Evolutionary conservation across 2,888 invertebrate genomes (phyloP), one percentile per base, ranked within the genome.

Genomic region (Drosophila nigricruria): DNA sequence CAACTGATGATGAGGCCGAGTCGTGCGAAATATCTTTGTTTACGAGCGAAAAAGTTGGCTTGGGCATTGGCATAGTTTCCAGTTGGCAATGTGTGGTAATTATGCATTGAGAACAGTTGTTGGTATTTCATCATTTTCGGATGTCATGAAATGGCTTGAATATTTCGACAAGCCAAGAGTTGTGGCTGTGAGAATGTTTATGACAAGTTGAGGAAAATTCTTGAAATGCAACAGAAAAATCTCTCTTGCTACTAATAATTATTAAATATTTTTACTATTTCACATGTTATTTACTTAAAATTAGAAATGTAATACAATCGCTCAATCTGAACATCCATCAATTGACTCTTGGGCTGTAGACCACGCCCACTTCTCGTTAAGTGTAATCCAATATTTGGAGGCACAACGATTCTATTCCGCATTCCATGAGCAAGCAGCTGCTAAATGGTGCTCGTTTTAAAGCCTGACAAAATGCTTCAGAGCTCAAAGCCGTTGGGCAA

Each of bases 61-160:
- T 40, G 69, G 71, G 53, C 81, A 83, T 69, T 83, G 89, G 86
- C 83, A 88, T 88, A 78, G 81, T 88, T 83, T 81, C 74, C 83
- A 80, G 66, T 60, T 45, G 61, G 74, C 70, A 77, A 66, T 77
- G 81, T 85, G 80, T 50, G 67, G 65, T 70, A 87, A 87, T 73
- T 73, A 67, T 74, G 65, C 61, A 71, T 71, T 67, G 66, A 67
- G 62, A 59, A 77, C 52, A 77, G 72, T 84, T 69, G 47, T 23
- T 65, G 54, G 70, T 64, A 69, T 76, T 76, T 74, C 64, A 73
- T 79, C 49, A 70, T 49, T 62, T 74, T 78, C 45, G 52, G 58
- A 50, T 66, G 58, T 53, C 61, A 62, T 56, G 57, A 60, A 73
- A 73, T 64, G 40, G 45, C 43, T 73, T 12, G 58, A 62, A 76